These are phyloP conservation scores for Typhlomys cinereus DNA, from an alignment of 2,113 vertebrate genomes.

Conservation along the genomic window DNA sequence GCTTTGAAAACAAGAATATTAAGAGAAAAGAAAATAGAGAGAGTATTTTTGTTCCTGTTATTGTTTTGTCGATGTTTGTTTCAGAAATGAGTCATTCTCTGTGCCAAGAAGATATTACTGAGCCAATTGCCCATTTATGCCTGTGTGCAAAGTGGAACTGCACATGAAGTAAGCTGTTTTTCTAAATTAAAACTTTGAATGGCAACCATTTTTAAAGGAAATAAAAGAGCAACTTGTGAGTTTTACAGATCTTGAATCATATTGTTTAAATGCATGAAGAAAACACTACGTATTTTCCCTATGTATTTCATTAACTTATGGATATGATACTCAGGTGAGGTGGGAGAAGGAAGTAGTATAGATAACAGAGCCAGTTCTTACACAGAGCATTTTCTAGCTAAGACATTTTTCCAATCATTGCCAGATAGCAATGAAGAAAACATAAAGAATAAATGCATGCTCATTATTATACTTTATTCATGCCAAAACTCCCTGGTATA, in stretches of 20 bases:
- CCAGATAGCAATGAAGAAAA: not conserved
- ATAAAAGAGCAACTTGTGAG: not conserved
- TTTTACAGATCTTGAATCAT: not conserved
- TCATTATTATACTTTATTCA: not conserved
- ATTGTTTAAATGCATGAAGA: not conserved
- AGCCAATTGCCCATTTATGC: slow-evolving; percentile 65
- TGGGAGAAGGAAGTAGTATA: not conserved
- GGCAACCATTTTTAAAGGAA: slow-evolving; percentile 55
- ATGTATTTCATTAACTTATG: not conserved
- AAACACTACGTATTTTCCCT: slow-evolving; percentile 7
- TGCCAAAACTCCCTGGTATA: not conserved
- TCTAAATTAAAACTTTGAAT: slow-evolving; percentile 71
- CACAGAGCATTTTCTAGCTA: not conserved
- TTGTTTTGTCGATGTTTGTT: slow-evolving; percentile 59
- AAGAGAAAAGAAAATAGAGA: not conserved
- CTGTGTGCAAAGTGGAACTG: slow-evolving; percentile 52
- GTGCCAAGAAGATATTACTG: slow-evolving; percentile 68
- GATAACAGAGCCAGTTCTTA: not conserved
- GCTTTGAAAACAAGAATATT: slow-evolving; percentile 57
- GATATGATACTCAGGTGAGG: not conserved
- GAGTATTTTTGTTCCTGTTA: not conserved
- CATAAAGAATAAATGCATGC: not conserved
- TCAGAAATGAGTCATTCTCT: slow-evolving; percentile 61
- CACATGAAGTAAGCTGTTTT: slow-evolving; percentile 76
- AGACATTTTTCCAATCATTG: not conserved